Evolutionary conservation across 2,113 vertebrate genomes (phyloP).

Genomic region (Hippocampus guttulatus): DNA sequence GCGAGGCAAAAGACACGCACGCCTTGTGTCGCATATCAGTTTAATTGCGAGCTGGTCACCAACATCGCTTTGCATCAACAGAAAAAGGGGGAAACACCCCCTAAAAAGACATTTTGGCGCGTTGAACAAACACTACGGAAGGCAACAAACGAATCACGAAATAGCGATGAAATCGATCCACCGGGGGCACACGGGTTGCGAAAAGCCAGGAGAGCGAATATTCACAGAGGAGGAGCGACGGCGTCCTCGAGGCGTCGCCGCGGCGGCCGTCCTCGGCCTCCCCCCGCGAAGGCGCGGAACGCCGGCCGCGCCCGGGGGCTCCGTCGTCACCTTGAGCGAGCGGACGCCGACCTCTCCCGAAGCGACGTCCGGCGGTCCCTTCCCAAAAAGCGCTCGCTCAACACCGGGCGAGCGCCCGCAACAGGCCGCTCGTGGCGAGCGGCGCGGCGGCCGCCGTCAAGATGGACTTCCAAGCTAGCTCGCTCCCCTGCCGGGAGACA

Average conservation of each 20-base stretch:
- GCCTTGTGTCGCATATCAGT: constrained; percentile 23
- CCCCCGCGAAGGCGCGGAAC: constrained; percentile 18
- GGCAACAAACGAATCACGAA: constrained; percentile 43
- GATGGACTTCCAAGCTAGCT: constrained; percentile 64
- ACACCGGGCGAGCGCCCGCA: constrained; percentile 60
- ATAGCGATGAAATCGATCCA: constrained; percentile 47
- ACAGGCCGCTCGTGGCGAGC: constrained; percentile 64
- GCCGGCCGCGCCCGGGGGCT: constrained; percentile 15
- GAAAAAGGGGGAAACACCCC: background rate
- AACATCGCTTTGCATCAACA: constrained; percentile 3
- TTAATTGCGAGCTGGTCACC: constrained; percentile 6
- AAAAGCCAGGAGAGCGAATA: constrained; percentile 19
- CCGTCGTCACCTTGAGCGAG: constrained; percentile 3
- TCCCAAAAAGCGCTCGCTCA: constrained; percentile 48
- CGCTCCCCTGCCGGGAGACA: constrained; percentile 61
- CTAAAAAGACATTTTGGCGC: constrained; percentile 8
- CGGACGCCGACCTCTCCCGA: constrained; percentile 42
- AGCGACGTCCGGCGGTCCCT: constrained; percentile 35
- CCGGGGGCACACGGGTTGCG: constrained; percentile 13
- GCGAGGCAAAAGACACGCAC: constrained; percentile 13
- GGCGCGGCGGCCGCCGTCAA: constrained; percentile 65
- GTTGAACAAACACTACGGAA: constrained; percentile 32
- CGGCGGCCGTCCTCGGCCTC: constrained; percentile 3
- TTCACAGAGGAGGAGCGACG: constrained; percentile 37
- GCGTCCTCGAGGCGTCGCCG: constrained; percentile 5